phyloP scores from a whole-genome alignment of 1,140 invertebrate species.

The Brachionus asplanchnoidis region DNA sequence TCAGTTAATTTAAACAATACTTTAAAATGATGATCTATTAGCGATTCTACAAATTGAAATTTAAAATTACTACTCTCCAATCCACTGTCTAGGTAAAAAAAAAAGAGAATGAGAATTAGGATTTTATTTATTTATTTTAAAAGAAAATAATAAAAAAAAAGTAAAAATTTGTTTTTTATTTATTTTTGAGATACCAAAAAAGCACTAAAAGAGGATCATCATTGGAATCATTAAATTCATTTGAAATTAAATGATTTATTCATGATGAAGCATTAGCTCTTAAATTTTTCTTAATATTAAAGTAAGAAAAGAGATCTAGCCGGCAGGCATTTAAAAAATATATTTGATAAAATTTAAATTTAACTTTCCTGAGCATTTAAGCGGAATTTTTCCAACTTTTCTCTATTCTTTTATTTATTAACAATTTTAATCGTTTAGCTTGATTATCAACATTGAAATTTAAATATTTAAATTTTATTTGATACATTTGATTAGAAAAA shows the following conservation, averaged over 20 bases:
- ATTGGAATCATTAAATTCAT: conserved; percentile 5
- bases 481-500: no score
- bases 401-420: background rate
- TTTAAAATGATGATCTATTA: conserved; percentile 35
- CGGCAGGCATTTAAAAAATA: background rate
- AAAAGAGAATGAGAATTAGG: background rate
- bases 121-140: conserved; percentile 21
- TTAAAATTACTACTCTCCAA: background rate
- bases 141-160: background rate
- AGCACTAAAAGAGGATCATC: conserved; percentile 4
- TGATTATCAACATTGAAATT: no score
- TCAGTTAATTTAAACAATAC: conserved; percentile 31
- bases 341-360: background rate
- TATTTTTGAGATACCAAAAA: conserved; percentile 34
- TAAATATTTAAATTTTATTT: no score
- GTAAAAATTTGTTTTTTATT: conserved; percentile 23
- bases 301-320: background rate
- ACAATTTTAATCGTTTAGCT: no score
- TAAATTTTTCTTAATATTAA: background rate
- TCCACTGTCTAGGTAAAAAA: conserved; percentile 8
- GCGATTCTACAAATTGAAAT: conserved; percentile 29
- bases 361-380: background rate
- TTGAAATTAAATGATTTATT: background rate
- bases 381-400: background rate
- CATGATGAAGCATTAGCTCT: background rate